These are phyloP conservation scores for human (Homo sapiens) DNA, from an alignment of 2,113 vertebrate genomes.

Conservation along the genomic window DNA sequence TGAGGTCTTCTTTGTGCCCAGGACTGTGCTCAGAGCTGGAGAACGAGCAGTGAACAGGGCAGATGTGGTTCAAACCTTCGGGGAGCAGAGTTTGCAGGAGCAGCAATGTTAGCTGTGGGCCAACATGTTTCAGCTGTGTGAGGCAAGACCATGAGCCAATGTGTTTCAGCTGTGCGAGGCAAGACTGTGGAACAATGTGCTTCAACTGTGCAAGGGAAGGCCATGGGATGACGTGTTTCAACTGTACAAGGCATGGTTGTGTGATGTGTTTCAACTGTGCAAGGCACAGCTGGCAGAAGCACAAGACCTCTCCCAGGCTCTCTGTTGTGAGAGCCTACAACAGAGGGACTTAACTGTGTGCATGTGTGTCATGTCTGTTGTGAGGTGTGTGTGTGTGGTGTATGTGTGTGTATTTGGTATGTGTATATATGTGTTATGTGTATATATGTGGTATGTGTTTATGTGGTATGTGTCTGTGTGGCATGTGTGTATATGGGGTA, in stretches of 20 bases:
- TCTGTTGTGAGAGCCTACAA: neutral
- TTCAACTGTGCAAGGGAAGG: neutral
- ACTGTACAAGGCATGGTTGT: no score
- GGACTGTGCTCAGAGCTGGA: neutral
- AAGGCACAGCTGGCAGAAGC: neutral
- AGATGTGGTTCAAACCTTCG: neutral
- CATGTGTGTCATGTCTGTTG: no score
- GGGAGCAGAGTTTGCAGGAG: neutral
- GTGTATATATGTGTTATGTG: neutral
- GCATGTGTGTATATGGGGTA: neutral
- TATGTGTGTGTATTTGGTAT: neutral
- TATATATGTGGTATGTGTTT: neutral
- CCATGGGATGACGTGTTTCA: accelerated
- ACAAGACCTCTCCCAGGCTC: no score
- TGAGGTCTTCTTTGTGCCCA: neutral
- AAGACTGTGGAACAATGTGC: no score
- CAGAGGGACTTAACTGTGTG: neutral
- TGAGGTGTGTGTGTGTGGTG: neutral
- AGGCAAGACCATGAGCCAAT: no score
- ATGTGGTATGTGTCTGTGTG: neutral
- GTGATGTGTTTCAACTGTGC: no score
- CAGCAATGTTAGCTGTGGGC: accelerated
- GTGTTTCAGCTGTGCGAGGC: neutral
- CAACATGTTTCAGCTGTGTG: neutral
- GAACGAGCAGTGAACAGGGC: neutral